Percentiles rank a stretch among this genome's conserved stretches.
phyloP scores from a whole-genome alignment of 2,113 vertebrate species.

The Procapra przewalskii region DNA sequence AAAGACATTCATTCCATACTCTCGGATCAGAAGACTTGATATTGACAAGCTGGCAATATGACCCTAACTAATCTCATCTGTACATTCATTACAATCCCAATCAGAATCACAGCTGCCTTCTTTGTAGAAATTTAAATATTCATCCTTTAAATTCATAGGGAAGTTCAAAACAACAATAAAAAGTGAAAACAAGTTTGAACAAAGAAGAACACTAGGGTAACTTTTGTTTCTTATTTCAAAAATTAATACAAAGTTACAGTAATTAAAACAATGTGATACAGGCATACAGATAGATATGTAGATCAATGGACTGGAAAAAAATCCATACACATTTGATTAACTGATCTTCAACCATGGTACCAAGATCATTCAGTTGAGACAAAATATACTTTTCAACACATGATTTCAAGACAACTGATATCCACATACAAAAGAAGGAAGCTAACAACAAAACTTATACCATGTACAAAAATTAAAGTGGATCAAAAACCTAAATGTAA shows the following conservation, averaged over 20 bases:
- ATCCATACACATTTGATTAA: not conserved
- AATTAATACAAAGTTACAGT: not conserved
- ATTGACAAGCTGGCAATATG: not conserved
- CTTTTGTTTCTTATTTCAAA: not conserved
- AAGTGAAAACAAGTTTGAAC: not conserved
- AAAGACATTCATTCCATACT: not conserved
- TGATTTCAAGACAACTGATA: not conserved
- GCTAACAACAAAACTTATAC: not conserved
- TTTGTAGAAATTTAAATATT: not conserved
- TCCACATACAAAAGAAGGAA: not conserved
- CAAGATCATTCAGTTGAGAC: not conserved
- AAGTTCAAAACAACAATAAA: not conserved
- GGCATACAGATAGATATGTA: not conserved
- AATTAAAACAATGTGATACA: not conserved
- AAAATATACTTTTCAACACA: not conserved
- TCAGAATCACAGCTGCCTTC: not conserved
- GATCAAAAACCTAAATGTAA: not conserved
- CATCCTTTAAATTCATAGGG: not conserved
- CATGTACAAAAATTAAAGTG: not conserved
- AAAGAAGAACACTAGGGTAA: not conserved
- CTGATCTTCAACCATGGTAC: not conserved
- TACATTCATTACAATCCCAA: not conserved
- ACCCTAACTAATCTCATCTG: not conserved
- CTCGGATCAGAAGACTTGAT: not conserved
- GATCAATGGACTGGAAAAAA: not conserved